A percentile compares a stretch with the other conserved stretches of the same genome.
Conservation (phyloP, 1,140 invertebrate species). For the Meteorus sp. region DNA sequence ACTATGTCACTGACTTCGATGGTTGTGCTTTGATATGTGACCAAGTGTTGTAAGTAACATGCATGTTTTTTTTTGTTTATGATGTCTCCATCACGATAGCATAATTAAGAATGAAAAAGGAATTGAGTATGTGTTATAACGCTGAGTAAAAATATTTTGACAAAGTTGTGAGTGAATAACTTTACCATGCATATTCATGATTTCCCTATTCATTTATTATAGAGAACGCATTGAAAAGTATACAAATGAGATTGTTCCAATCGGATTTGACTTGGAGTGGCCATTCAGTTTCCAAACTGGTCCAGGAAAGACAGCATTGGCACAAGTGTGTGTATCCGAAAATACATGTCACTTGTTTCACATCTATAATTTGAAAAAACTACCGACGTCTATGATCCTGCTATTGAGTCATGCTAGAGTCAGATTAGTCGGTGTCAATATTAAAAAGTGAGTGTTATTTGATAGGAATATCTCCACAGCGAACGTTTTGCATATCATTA, state of each 20-base stretch:
- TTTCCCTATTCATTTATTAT: conserved; percentile 19
- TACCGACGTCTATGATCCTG: conserved; percentile 61
- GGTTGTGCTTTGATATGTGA: conserved; percentile 60
- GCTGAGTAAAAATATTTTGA: too few relatives aligned
- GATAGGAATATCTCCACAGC: neutral
- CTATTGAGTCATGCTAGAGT: conserved; percentile 64
- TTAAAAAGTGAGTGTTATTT: conserved; percentile 62
- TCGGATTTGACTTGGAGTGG: conserved; percentile 70
- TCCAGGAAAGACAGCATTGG: conserved; percentile 63
- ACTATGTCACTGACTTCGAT: conserved; percentile 58
- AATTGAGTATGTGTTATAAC: too few relatives aligned
- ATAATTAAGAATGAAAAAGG: too few relatives aligned
- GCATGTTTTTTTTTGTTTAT: conserved; percentile 4
- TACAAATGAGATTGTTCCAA: conserved; percentile 47
- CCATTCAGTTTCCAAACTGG: conserved; percentile 65
- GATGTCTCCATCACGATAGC: too few relatives aligned
- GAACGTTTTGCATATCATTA: neutral
- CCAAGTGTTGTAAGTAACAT: conserved; percentile 56
- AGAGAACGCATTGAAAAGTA: conserved; percentile 58
- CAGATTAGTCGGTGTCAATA: conserved; percentile 65
- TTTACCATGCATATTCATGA: neutral
- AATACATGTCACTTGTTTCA: conserved; percentile 63
- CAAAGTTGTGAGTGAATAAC: conserved; percentile 19
- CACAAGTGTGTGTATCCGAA: conserved; percentile 62
- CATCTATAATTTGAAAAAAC: conserved; percentile 58